Evolutionary conservation across 2,888 invertebrate species (phyloP).

Genomic region (Pollenia labialis): DNA sequence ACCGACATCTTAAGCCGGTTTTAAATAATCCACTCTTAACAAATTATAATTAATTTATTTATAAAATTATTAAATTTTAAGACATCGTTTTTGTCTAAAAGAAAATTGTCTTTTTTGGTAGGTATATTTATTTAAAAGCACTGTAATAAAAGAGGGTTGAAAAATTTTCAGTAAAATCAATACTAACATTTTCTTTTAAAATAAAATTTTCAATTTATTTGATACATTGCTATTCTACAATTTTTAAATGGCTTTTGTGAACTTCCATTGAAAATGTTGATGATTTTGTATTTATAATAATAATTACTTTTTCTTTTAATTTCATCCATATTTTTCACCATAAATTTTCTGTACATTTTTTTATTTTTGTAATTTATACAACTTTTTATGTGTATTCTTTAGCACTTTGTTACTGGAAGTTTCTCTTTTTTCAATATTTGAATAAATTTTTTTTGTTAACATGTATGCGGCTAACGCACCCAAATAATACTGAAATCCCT

Average conservation of each 20-base stretch:
- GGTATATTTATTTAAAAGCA: not conserved
- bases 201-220: conserved; percentile 7
- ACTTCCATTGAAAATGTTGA: not conserved
- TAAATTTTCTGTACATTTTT: conserved; percentile 30
- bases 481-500: conserved; percentile 70
- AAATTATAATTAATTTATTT: not conserved
- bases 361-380: conserved; percentile 52
- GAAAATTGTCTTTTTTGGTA: not conserved
- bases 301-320: conserved; percentile 66
- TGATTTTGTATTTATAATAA: not conserved
- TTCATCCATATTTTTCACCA: conserved; percentile 61
- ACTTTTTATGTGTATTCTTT: conserved; percentile 49
- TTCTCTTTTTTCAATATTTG: conserved; percentile 9
- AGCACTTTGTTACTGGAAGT: conserved; percentile 29
- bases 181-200: conserved; percentile 44
- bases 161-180: conserved; percentile 58
- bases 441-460: conserved; percentile 31
- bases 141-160: conserved; percentile 43
- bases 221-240: not conserved
- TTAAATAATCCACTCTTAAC: not conserved
- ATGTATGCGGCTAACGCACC: conserved; percentile 69
- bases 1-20: conserved; percentile 33
- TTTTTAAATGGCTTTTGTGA: not conserved
- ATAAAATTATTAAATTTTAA: not conserved
- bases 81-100: not conserved